A percentile compares a stretch with the other conserved stretches of the same genome.
phyloP scores from a whole-genome alignment of 2,113 vertebrate genomes.

The Stigmatopora argus region DNA sequence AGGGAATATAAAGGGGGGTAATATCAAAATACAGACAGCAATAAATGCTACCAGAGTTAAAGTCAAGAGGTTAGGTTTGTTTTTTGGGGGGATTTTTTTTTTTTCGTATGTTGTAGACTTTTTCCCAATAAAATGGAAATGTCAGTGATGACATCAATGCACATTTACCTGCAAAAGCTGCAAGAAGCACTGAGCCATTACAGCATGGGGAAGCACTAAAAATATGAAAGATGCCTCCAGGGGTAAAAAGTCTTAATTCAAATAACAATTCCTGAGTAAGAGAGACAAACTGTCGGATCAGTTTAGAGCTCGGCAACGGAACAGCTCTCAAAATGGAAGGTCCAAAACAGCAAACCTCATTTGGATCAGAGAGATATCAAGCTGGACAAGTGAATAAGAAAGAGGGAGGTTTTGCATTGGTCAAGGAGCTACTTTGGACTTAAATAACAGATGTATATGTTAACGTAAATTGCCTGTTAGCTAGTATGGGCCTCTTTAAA shows the following conservation, averaged over 20 bases:
- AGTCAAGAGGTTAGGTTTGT: slow-evolving; percentile 34
- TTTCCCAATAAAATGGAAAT: slow-evolving; percentile 49
- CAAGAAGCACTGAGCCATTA: slow-evolving; percentile 33
- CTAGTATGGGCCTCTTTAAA: neutral
- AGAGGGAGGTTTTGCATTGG: slow-evolving; percentile 29
- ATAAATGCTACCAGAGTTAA: neutral
- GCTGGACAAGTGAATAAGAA: slow-evolving; percentile 24
- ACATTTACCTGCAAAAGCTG: slow-evolving; percentile 39
- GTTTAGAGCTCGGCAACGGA: slow-evolving; percentile 35
- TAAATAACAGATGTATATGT: neutral
- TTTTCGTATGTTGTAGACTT: neutral
- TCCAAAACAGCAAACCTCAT: slow-evolving; percentile 39
- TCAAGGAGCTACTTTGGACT: neutral
- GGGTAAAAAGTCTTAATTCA: slow-evolving; percentile 46
- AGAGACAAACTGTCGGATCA: slow-evolving; percentile 58
- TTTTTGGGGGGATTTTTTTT: neutral
- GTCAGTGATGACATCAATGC: slow-evolving; percentile 46
- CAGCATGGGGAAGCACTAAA: slow-evolving; percentile 36
- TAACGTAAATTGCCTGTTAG: neutral
- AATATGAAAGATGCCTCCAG: slow-evolving; percentile 46
- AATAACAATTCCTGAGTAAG: slow-evolving; percentile 55
- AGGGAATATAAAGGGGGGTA: no score
- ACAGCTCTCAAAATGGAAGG: slow-evolving; percentile 15
- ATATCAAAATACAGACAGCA: neutral
- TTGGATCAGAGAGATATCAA: slow-evolving; percentile 53